Evolutionary conservation across 1,140 invertebrate species (phyloP).

Genomic region (Brachionus angularis): DNA sequence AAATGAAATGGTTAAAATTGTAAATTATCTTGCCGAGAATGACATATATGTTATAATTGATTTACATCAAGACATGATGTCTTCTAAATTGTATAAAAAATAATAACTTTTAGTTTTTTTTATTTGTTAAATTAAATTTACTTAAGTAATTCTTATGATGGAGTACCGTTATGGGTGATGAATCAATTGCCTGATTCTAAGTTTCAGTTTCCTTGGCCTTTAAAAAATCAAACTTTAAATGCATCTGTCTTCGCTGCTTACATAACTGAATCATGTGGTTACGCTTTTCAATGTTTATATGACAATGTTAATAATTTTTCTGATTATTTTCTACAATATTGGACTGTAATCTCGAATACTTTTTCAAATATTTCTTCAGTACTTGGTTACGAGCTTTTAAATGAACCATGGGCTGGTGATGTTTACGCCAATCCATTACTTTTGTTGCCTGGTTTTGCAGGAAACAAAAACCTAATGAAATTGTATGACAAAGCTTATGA

Average conservation of each 20-base stretch:
- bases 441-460: conserved; percentile 48
- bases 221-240: conserved; percentile 33
- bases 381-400: conserved; percentile 49
- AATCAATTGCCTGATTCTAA: conserved; percentile 44
- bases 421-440: conserved; percentile 46
- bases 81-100: conserved; percentile 33
- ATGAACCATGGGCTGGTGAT: conserved; percentile 50
- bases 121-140: not conserved
- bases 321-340: conserved; percentile 46
- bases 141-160: conserved; percentile 24
- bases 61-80: conserved; percentile 43
- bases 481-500: conserved; percentile 46
- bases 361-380: conserved; percentile 46
- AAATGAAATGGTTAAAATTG: conserved; percentile 9
- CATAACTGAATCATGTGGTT: conserved; percentile 46
- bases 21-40: not conserved
- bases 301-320: conserved; percentile 45
- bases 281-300: conserved; percentile 49
- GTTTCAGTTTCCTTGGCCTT: conserved; percentile 48
- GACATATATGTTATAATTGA: conserved; percentile 31
- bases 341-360: conserved; percentile 45
- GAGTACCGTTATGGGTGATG: conserved; percentile 46
- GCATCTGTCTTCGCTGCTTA: conserved; percentile 46
- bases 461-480: conserved; percentile 46
- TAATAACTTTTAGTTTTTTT: not conserved